phyloP scores from a whole-genome alignment of 2,797 vertebrate species.

The Hipposideros larvatus region DNA sequence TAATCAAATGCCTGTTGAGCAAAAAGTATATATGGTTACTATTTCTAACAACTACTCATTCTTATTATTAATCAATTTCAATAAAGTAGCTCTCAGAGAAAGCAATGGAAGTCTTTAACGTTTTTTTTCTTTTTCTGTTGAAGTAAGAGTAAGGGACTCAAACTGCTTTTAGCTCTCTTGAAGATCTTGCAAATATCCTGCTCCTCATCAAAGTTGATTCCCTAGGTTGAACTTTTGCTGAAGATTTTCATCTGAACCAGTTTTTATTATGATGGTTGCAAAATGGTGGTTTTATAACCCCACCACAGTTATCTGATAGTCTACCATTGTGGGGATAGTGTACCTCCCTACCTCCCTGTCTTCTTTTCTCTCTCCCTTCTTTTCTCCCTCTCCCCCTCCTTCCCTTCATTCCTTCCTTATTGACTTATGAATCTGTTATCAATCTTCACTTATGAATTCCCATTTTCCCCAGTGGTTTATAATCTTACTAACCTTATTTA shows the following conservation, averaged over 20 bases:
- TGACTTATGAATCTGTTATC: neutral
- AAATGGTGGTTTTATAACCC: neutral
- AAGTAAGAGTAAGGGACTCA: neutral
- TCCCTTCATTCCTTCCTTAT: neutral
- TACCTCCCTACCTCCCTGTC: neutral
- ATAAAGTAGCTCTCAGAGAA: neutral
- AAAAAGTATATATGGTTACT: neutral
- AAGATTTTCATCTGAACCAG: neutral
- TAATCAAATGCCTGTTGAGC: neutral
- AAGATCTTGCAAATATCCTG: neutral
- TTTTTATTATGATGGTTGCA: neutral
- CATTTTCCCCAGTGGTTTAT: neutral
- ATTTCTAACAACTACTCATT: neutral
- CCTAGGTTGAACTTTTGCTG: neutral
- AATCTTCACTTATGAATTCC: neutral
- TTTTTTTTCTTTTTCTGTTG: neutral
- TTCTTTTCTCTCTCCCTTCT: neutral
- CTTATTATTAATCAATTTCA: neutral
- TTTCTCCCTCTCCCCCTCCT: neutral
- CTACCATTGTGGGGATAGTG: neutral
- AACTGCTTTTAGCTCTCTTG: neutral
- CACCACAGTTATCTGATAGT: neutral
- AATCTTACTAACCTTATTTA: neutral
- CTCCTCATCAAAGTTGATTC: neutral
- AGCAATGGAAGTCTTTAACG: neutral